These are phyloP conservation scores for Cyanoramphus novaezelandiae DNA, from an alignment of 2,113 vertebrate species.

Conservation along the genomic window DNA sequence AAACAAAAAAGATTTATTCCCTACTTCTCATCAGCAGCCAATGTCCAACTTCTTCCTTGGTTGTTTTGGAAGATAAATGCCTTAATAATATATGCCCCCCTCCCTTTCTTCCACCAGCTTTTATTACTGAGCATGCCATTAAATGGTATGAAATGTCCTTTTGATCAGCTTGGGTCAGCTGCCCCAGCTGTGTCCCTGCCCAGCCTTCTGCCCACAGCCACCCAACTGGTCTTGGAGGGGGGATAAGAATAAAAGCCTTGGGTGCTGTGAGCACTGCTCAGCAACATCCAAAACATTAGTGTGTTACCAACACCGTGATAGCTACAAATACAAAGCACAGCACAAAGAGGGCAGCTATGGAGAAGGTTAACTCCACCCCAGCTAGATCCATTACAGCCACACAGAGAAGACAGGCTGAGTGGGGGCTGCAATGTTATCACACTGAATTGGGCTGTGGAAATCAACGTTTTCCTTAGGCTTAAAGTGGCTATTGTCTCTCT, in stretches of 20 bases:
- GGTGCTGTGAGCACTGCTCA: neutral
- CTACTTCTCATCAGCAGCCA: neutral
- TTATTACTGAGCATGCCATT: neutral
- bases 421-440: neutral
- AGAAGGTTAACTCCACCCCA: neutral
- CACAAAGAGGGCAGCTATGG: neutral
- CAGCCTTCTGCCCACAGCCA: neutral
- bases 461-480: neutral
- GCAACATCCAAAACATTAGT: neutral
- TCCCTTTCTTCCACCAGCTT: neutral
- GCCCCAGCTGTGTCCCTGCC: neutral
- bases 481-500: neutral
- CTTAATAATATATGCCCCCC: accelerated
- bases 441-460: neutral
- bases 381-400: neutral
- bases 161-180: neutral
- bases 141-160: neutral
- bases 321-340: neutral
- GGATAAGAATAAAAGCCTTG: neutral
- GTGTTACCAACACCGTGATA: neutral
- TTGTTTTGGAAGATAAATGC: neutral
- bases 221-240: neutral
- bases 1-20: neutral
- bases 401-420: neutral
- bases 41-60: neutral